Conservation (phyloP, 2,113 vertebrate species). For the Prunella himalayana region DNA sequence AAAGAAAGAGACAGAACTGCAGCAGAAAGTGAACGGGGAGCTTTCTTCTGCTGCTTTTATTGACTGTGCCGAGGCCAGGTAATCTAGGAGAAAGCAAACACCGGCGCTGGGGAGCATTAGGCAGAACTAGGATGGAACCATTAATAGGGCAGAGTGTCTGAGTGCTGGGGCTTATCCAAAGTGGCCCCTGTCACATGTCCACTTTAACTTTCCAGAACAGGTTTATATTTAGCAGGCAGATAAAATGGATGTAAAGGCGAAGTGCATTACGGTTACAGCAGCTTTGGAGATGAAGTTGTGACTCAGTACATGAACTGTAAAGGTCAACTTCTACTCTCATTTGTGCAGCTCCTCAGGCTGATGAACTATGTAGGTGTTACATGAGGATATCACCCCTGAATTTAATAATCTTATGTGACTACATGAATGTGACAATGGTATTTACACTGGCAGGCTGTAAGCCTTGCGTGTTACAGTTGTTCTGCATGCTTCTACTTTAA, state of each 20-base stretch:
- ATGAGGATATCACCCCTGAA: background rate
- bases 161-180: constrained; percentile 38
- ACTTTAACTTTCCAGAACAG: constrained; percentile 48
- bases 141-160: constrained; percentile 21
- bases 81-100: constrained; percentile 13
- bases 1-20: background rate
- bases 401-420: background rate
- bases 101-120: background rate
- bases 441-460: background rate
- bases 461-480: background rate
- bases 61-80: background rate
- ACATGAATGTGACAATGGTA: background rate
- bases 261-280: background rate
- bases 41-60: background rate
- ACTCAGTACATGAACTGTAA: background rate
- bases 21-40: background rate
- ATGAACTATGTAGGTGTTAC: background rate
- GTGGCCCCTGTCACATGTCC: constrained; percentile 20
- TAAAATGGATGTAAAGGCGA: constrained; percentile 41
- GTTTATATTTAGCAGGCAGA: constrained; percentile 61
- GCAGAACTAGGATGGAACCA: background rate
- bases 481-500: background rate
- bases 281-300: background rate
- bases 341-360: background rate
- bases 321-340: constrained; percentile 6